These are phyloP conservation scores for Cheirogaleus medius DNA, from an alignment of 2,113 vertebrate species.

Conservation along the genomic window DNA sequence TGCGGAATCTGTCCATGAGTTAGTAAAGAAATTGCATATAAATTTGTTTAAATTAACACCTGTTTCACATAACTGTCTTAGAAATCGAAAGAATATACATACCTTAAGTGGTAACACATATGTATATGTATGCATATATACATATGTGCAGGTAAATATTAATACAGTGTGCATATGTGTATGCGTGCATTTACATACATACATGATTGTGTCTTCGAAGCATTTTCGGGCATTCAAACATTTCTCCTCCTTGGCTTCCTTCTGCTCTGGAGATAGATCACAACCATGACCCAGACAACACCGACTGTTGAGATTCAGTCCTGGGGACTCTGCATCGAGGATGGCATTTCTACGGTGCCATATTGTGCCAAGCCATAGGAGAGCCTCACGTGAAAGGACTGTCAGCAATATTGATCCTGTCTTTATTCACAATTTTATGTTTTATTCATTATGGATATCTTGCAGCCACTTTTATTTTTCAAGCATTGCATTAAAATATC, in stretches of 20 bases:
- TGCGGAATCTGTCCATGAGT: background rate
- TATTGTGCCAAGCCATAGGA: accelerated
- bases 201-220: accelerated
- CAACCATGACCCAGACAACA: accelerated
- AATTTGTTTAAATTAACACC: background rate
- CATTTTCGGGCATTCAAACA: accelerated
- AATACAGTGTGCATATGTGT: background rate
- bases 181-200: too few species aligned
- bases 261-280: background rate
- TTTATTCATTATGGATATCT: background rate
- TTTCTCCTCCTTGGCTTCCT: background rate
- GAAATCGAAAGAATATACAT: background rate
- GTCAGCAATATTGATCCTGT: accelerated
- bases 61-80: background rate
- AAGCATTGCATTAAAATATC: background rate
- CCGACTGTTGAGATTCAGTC: accelerated
- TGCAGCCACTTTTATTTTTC: background rate
- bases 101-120: accelerated
- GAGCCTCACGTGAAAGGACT: accelerated
- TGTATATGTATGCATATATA: too few species aligned
- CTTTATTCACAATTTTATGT: accelerated
- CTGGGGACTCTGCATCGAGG: accelerated
- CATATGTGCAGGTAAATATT: background rate
- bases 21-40: background rate
- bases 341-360: accelerated